phyloP scores from a whole-genome alignment of 1,140 invertebrate species.

The Anastrepha ludens region DNA sequence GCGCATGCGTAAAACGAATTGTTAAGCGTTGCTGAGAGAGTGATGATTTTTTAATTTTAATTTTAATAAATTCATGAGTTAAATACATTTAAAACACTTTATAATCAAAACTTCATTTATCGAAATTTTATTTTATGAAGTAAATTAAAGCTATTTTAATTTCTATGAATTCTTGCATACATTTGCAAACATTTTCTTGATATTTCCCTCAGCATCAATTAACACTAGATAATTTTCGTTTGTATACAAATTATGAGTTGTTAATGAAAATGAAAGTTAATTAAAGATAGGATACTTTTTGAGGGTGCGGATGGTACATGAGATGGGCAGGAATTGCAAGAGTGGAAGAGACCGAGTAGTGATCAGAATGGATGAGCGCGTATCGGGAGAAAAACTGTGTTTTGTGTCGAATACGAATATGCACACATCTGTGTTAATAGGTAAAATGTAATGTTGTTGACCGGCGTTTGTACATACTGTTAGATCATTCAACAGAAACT shows the following conservation, averaged over 20 bases:
- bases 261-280: constrained; percentile 32
- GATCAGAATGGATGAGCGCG: constrained; percentile 45
- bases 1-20: constrained; percentile 54
- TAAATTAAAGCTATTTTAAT: background rate
- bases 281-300: constrained; percentile 41
- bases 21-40: background rate
- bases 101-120: background rate
- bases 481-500: background rate
- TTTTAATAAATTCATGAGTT: too few relatives aligned
- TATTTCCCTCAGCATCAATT: constrained; percentile 4
- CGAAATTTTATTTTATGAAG: background rate
- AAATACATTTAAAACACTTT: too few relatives aligned
- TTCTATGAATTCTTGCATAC: background rate
- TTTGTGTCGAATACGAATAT: constrained; percentile 12
- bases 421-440: constrained; percentile 41
- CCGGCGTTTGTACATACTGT: constrained; percentile 6
- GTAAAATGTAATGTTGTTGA: background rate
- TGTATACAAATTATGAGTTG: background rate
- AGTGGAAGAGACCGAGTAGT: constrained; percentile 38
- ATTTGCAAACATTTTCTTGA: background rate
- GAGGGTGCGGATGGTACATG: constrained; percentile 30
- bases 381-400: constrained; percentile 18
- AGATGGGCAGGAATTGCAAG: background rate
- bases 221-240: background rate
- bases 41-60: background rate